phyloP scores from a whole-genome alignment of 2,888 invertebrate species.

The Stenoptilia bipunctidactyla region DNA sequence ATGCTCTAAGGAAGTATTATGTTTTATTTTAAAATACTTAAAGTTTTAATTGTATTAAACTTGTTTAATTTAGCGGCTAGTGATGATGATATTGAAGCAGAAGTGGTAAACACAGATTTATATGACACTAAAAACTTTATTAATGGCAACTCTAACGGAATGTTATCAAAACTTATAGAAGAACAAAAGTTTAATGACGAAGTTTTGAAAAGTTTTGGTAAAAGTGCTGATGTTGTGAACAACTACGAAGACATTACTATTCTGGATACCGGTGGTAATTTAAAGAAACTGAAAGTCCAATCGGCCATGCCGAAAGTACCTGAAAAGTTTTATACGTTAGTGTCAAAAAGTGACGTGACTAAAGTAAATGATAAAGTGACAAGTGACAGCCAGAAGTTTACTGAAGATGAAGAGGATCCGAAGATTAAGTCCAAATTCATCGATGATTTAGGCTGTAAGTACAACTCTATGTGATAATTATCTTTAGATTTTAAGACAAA shows the following conservation, averaged over 20 bases:
- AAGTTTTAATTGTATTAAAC: too few relatives aligned
- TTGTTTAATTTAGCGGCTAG: too few relatives aligned
- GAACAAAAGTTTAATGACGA: slow-evolving; percentile 34
- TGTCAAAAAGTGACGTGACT: slow-evolving; percentile 19
- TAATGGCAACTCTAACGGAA: slow-evolving; percentile 21
- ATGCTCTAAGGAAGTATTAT: too few relatives aligned
- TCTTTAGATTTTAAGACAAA: too few relatives aligned
- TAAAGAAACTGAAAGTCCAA: slow-evolving; percentile 48
- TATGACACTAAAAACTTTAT: slow-evolving; percentile 33
- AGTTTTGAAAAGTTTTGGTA: slow-evolving; percentile 29
- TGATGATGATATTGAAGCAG: slow-evolving; percentile 20
- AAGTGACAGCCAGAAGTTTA: slow-evolving; percentile 9
- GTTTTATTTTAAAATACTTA: too few relatives aligned
- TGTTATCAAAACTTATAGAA: slow-evolving; percentile 27
- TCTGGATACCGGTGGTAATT: slow-evolving; percentile 38
- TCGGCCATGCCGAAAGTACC: slow-evolving; percentile 29
- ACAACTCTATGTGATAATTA: too few relatives aligned
- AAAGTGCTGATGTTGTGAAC: slow-evolving; percentile 31
- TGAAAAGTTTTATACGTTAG: slow-evolving; percentile 17
- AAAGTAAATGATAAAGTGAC: slow-evolving; percentile 20
- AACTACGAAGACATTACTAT: slow-evolving; percentile 51
- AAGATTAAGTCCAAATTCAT: slow-evolving; percentile 71
- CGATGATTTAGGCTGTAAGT: slow-evolving; percentile 80
- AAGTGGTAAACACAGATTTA: slow-evolving; percentile 29
- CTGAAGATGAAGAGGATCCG: slow-evolving; percentile 13